A percentile compares a stretch with the other conserved stretches of the same genome.
Conservation (phyloP, 2,113 vertebrate species). For the Lophotis ruficrista region DNA sequence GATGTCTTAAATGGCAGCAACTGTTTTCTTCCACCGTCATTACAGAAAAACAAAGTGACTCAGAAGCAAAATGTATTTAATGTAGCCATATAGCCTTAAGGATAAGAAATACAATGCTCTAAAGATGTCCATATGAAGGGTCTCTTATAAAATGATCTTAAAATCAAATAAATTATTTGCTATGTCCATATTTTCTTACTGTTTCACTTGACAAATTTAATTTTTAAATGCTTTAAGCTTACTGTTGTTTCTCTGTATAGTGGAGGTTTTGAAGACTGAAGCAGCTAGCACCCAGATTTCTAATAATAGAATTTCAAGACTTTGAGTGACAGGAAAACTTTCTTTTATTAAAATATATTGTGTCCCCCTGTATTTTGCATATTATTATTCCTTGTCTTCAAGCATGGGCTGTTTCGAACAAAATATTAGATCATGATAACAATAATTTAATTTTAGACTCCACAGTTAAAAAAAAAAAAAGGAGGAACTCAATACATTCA, state of each 20-base stretch:
- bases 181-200: background rate
- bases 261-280: background rate
- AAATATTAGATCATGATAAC: background rate
- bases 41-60: background rate
- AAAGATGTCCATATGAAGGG: background rate
- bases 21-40: background rate
- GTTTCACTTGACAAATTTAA: background rate
- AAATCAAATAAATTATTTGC: background rate
- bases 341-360: background rate
- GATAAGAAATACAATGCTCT: background rate
- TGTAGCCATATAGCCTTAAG: background rate
- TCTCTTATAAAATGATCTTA: background rate
- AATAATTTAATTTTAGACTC: constrained; percentile 16
- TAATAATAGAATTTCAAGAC: background rate
- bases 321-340: background rate
- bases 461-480: background rate
- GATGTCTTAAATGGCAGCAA: background rate
- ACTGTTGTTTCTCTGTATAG: background rate
- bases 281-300: background rate
- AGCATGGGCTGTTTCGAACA: background rate
- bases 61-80: background rate
- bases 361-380: background rate
- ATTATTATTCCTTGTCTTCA: background rate
- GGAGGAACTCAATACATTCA: background rate
- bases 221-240: background rate